Evolutionary conservation across 2,113 vertebrate species (phyloP).

Genomic region (Chaetodon trifascialis): DNA sequence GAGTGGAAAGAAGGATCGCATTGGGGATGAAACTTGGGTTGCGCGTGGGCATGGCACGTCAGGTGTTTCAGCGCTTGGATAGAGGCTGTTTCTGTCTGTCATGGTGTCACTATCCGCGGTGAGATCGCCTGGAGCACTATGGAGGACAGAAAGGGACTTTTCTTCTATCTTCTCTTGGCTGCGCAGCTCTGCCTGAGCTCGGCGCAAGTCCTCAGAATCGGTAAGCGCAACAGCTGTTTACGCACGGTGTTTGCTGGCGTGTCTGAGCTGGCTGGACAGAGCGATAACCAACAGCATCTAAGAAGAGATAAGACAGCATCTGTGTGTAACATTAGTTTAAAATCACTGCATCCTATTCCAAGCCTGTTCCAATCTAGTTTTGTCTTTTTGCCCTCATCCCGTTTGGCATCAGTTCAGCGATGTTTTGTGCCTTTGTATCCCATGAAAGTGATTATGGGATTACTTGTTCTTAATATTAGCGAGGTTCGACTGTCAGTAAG

Average conservation of each 20-base stretch:
- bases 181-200: slow-evolving; percentile 82
- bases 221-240: slow-evolving; percentile 86
- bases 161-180: slow-evolving; percentile 81
- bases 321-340: not conserved
- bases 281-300: not conserved
- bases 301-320: no score
- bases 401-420: not conserved
- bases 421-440: not conserved
- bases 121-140: slow-evolving; percentile 73
- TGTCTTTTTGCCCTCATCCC: not conserved
- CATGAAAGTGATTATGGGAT: not conserved
- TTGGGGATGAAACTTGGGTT: slow-evolving; percentile 50
- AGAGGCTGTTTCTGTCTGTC: slow-evolving; percentile 62
- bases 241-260: slow-evolving; percentile 22
- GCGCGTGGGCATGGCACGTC: slow-evolving; percentile 55
- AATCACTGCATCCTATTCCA: not conserved
- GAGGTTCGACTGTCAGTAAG: not conserved
- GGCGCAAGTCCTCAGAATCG: slow-evolving; percentile 92
- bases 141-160: slow-evolving; percentile 79
- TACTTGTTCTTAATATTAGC: not conserved
- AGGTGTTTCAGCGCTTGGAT: slow-evolving; percentile 50
- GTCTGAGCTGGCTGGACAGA: not conserved
- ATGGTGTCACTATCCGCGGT: slow-evolving; percentile 73
- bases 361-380: no score
- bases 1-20: slow-evolving; percentile 9